Evolutionary conservation across 2,888 invertebrate genomes (phyloP).

Genomic region (Eremobia ochroleuca): DNA sequence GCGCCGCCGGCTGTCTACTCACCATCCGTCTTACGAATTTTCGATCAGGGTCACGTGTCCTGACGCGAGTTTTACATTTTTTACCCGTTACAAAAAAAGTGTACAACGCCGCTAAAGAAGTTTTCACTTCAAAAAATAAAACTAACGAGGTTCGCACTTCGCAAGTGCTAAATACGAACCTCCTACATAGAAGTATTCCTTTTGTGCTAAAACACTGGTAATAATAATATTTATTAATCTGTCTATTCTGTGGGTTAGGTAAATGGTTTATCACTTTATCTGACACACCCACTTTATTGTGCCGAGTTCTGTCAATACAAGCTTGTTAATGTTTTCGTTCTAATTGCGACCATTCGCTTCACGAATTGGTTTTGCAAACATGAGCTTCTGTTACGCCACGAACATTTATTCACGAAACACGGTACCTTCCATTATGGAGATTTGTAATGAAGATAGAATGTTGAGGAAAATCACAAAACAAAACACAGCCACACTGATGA

Average conservation of each 20-base stretch:
- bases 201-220: too few species aligned
- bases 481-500: neutral
- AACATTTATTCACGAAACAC: neutral
- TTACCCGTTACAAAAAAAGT: too few species aligned
- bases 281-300: slow-evolving; percentile 52
- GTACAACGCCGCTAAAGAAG: too few species aligned
- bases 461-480: neutral
- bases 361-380: neutral
- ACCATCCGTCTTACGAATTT: too few species aligned
- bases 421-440: neutral
- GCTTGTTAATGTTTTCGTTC: neutral
- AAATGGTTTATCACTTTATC: slow-evolving; percentile 42
- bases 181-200: too few species aligned
- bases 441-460: neutral
- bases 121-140: too few species aligned
- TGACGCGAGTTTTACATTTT: too few species aligned
- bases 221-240: neutral
- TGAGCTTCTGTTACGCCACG: neutral
- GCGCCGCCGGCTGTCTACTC: too few species aligned
- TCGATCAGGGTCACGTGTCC: too few species aligned
- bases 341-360: neutral
- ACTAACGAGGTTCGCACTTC: neutral
- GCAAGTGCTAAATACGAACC: too few species aligned
- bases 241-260: neutral
- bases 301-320: neutral